These are phyloP conservation scores for Cavia porcellus DNA, from an alignment of 2,113 vertebrate species.

Conservation along the genomic window DNA sequence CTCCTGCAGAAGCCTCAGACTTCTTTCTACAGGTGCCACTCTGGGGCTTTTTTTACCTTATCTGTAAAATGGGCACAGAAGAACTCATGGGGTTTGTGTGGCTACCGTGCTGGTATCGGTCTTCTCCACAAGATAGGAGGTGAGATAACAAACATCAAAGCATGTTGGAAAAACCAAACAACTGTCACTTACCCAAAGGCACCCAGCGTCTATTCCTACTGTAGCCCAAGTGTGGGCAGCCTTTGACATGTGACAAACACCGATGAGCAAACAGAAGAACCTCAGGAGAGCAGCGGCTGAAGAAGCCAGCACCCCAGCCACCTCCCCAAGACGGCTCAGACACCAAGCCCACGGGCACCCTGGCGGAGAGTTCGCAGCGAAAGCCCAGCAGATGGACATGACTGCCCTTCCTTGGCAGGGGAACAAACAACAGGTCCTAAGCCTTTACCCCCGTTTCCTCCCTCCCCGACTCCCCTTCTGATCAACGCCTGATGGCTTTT, in stretches of 20 bases:
- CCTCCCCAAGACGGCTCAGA: background rate
- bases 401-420: background rate
- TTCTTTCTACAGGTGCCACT: background rate
- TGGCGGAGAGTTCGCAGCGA: fast-evolving
- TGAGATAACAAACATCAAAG: background rate
- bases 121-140: background rate
- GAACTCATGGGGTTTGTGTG: no score
- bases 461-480: background rate
- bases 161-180: background rate
- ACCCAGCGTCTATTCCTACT: background rate
- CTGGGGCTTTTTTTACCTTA: background rate
- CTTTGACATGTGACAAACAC: background rate
- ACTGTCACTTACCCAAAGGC: background rate
- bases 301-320: background rate
- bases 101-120: background rate
- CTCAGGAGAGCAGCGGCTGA: background rate
- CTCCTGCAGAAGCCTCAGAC: background rate
- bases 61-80: background rate
- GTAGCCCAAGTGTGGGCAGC: background rate
- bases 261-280: background rate
- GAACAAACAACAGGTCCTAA: background rate
- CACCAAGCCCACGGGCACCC: fast-evolving
- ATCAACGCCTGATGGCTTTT: background rate
- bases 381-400: background rate
- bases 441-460: background rate